phyloP scores from a whole-genome alignment of 1,140 invertebrate genomes.

The Meteorus sp. region DNA sequence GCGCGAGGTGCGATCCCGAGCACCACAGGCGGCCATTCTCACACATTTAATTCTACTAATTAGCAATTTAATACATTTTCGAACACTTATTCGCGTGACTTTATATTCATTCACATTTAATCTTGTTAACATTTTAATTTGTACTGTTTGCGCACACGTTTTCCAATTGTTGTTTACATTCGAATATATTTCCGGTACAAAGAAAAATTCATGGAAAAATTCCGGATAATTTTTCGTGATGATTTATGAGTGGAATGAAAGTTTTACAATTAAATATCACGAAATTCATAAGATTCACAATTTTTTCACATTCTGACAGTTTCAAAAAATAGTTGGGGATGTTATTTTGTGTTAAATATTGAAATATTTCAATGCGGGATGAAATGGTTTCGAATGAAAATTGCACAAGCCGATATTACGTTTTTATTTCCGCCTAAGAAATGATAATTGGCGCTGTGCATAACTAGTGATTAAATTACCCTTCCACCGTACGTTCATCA shows the following conservation, averaged over 20 bases:
- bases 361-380: no score
- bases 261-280: no score
- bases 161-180: not conserved
- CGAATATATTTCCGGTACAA: no score
- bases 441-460: not conserved
- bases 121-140: not conserved
- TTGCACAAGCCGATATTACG: not conserved
- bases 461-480: not conserved
- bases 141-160: constrained; percentile 6
- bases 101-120: constrained; percentile 15
- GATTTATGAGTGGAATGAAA: no score
- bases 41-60: constrained; percentile 15
- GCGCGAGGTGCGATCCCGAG: constrained; percentile 27
- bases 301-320: not conserved
- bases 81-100: constrained; percentile 17
- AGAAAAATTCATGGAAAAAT: no score
- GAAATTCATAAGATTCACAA: no score
- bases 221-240: no score
- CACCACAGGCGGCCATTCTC: constrained; percentile 15
- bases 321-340: not conserved
- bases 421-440: not conserved
- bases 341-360: not conserved
- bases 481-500: no score
- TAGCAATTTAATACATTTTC: constrained; percentile 19
- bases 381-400: no score